Percentiles rank a stretch among this genome's conserved stretches.
Evolutionary conservation across 2,113 vertebrate species (phyloP).

Genomic region (Kryptolebias marmoratus): DNA sequence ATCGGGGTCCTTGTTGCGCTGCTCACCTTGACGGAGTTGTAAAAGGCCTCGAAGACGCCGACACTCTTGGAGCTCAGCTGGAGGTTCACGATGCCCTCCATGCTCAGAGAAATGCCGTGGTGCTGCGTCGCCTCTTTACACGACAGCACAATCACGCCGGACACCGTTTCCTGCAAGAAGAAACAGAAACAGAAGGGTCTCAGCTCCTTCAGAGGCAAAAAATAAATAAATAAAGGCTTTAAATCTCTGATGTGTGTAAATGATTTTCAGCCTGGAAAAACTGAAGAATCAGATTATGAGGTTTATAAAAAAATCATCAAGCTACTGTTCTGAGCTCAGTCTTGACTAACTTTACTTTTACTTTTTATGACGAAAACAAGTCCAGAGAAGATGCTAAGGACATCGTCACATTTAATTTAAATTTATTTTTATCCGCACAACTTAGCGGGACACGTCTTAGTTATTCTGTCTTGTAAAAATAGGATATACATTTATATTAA

Average conservation of each 20-base stretch:
- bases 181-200: not conserved
- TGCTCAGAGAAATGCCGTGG: slow-evolving; percentile 89
- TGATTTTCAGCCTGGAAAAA: too few relatives aligned
- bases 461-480: not conserved
- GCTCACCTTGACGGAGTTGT: slow-evolving; percentile 95
- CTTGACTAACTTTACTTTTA: too few relatives aligned
- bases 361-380: too few relatives aligned
- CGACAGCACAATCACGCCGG: slow-evolving; percentile 88
- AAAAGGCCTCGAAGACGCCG: slow-evolving; percentile 97
- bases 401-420: not conserved
- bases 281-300: too few relatives aligned
- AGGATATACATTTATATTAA: too few relatives aligned
- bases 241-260: too few relatives aligned
- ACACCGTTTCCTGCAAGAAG: slow-evolving; percentile 85
- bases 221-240: too few relatives aligned
- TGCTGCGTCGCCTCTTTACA: slow-evolving; percentile 92
- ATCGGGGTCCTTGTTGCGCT: too few relatives aligned
- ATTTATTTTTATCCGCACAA: not conserved
- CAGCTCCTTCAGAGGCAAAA: not conserved
- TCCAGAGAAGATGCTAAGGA: too few relatives aligned
- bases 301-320: too few relatives aligned
- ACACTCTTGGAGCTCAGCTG: slow-evolving; percentile 98
- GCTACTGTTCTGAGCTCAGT: too few relatives aligned
- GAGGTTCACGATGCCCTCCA: slow-evolving; percentile 94
- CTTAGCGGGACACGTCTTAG: not conserved